Evolutionary conservation across 1,140 invertebrate genomes (phyloP), one percentile per base, ranked within the genome.

Genomic region (Macrotrachela quadricornifera): DNA sequence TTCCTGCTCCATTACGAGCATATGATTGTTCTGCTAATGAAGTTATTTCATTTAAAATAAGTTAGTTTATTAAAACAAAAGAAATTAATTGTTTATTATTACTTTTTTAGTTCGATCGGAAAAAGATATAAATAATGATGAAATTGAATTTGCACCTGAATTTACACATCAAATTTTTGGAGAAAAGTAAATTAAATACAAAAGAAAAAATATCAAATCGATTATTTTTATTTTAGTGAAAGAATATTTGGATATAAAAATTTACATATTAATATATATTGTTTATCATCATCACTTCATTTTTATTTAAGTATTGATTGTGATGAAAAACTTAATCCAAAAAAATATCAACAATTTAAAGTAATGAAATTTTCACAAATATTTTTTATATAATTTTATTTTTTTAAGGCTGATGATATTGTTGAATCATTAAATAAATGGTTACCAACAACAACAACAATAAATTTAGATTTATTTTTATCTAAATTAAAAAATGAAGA

Each of bases 91-190:
- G 8, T 6, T n/a, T n/a, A n/a, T n/a, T n/a, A n/a, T n/a, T n/a
- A n/a, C n/a, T n/a, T n/a, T 62, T 64, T 49, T 66, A 82, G 78
- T 86, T 21, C 73, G 79, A 43, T 66, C 71, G 50, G 63, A 73
- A 39, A 62, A 76, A 16, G 83, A 86, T 64, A 62, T 87, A 16
- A 75, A 81, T 57, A 75, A 82, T 69, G 77, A 81, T 37, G 69
- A 72, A n/a, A 70, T 70, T 10, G 72, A 71, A 14, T 91, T 90
- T 65, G 74, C 77, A 47, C 83, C 86, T 10, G 80, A 82, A 49
- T 88, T 90, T 82, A 82, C 82, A 49, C 85, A 94, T 73, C 86
- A 92, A 71, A 76, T 91, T 15, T 92, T 90, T 73, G 85, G 85
- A 18, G 82, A 87, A 60, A 75, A 73, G 77, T 79, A 66, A 63